A percentile compares a stretch with the other conserved stretches of the same genome.
phyloP scores from a whole-genome alignment of 2,797 vertebrate species.

The Tenualosa ilisha region DNA sequence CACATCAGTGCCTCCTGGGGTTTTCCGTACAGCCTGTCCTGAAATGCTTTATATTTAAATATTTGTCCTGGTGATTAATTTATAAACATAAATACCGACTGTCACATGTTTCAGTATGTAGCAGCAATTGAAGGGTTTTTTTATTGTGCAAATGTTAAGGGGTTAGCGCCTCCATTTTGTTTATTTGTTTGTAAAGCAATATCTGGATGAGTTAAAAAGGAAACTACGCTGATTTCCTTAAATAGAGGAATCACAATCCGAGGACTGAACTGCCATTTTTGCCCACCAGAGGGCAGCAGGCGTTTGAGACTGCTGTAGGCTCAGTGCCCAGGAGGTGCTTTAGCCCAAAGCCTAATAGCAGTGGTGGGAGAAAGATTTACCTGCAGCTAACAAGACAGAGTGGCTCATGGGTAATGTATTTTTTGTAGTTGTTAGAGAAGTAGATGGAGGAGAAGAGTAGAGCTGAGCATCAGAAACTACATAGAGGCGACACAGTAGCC shows the following conservation, averaged over 20 bases:
- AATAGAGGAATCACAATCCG: not conserved
- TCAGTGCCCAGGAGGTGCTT: not conserved
- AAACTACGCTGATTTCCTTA: not conserved
- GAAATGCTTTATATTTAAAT: not conserved
- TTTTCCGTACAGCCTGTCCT: not conserved
- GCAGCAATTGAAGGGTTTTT: not conserved
- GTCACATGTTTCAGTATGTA: not conserved
- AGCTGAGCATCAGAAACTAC: not conserved
- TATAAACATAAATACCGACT: not conserved
- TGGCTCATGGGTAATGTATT: not conserved
- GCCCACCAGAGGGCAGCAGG: not conserved
- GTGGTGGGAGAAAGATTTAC: not conserved
- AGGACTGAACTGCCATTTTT: not conserved
- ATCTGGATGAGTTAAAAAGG: not conserved
- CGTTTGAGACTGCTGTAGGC: not conserved
- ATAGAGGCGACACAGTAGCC: not conserved
- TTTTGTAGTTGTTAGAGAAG: no score
- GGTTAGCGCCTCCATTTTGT: not conserved
- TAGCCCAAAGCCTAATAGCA: not conserved
- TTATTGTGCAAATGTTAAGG: not conserved
- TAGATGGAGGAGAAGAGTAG: not conserved
- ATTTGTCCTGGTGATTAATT: not conserved
- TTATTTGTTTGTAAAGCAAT: not conserved
- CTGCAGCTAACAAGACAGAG: not conserved
- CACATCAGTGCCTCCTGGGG: not conserved